phyloP scores from a whole-genome alignment of 2,113 vertebrate species.

The Mesocricetus auratus region DNA sequence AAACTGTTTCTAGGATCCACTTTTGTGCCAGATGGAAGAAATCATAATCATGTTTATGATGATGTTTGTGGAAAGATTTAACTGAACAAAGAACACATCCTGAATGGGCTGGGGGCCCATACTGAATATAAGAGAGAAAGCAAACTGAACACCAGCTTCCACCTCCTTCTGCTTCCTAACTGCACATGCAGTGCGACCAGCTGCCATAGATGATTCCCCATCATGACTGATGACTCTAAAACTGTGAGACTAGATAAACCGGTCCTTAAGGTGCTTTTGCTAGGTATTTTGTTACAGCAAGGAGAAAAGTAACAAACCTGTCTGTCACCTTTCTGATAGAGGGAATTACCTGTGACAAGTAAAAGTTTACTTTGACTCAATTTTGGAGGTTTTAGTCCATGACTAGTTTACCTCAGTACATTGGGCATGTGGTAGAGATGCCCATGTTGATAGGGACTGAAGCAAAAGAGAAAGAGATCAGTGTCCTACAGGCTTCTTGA shows the following conservation, averaged over 20 bases:
- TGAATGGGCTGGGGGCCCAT: not conserved
- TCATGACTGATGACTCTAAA: not conserved
- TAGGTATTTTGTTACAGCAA: not conserved
- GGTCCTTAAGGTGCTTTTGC: not conserved
- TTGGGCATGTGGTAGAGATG: not conserved
- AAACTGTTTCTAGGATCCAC: not conserved
- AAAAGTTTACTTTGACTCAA: not conserved
- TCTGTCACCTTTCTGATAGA: not conserved
- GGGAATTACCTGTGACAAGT: not conserved
- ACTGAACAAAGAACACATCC: not conserved
- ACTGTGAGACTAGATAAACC: not conserved
- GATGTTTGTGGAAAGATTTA: not conserved
- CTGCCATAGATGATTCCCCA: not conserved
- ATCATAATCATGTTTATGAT: not conserved
- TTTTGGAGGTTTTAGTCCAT: not conserved
- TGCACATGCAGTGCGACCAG: not conserved
- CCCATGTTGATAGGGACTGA: not conserved
- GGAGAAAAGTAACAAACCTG: not conserved
- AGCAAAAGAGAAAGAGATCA: not conserved
- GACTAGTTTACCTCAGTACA: not conserved
- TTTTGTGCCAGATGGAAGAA: not conserved
- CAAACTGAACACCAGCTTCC: not conserved
- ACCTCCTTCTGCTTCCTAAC: not conserved
- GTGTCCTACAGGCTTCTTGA: not conserved
- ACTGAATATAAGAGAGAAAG: not conserved